Evolutionary conservation across 2,113 vertebrate genomes (phyloP).

Genomic region (Crotalus horridus): DNA sequence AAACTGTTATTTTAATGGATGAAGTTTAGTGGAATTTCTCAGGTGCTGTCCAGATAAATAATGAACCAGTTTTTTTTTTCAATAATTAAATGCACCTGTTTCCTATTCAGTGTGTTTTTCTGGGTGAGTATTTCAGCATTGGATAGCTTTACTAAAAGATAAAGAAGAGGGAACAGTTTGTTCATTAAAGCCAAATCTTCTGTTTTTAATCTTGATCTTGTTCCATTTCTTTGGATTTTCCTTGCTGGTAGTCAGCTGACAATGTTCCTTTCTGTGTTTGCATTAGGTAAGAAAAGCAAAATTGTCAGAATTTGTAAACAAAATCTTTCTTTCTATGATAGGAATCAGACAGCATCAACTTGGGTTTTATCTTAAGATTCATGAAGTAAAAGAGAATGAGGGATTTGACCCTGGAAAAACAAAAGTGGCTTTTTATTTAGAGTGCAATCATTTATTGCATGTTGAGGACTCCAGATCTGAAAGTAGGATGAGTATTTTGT

Average conservation of each 20-base stretch:
- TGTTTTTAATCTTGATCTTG: background rate
- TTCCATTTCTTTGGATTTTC: background rate
- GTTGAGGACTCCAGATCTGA: conserved; percentile 64
- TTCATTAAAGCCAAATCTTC: background rate
- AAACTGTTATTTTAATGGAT: background rate
- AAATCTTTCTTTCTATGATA: conserved; percentile 33
- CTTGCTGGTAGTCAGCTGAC: background rate
- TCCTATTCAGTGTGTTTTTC: background rate
- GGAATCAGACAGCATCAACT: conserved; percentile 45
- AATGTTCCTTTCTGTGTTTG: background rate
- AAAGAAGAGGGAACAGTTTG: background rate
- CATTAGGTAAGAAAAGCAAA: conserved; percentile 44
- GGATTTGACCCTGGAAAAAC: conserved; percentile 68
- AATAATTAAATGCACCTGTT: background rate
- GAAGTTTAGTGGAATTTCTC: background rate
- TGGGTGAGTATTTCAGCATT: background rate
- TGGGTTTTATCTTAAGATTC: conserved; percentile 65
- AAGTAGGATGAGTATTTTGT: conserved; percentile 61
- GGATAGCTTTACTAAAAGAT: too few relatives aligned
- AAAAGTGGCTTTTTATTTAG: conserved; percentile 70
- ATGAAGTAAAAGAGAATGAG: conserved; percentile 68
- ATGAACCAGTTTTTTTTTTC: background rate
- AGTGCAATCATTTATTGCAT: conserved; percentile 68
- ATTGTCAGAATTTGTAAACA: conserved; percentile 52
- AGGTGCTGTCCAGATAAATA: background rate